phyloP scores from a whole-genome alignment of 1,140 invertebrate genomes.

The Saccostrea cuccullata region DNA sequence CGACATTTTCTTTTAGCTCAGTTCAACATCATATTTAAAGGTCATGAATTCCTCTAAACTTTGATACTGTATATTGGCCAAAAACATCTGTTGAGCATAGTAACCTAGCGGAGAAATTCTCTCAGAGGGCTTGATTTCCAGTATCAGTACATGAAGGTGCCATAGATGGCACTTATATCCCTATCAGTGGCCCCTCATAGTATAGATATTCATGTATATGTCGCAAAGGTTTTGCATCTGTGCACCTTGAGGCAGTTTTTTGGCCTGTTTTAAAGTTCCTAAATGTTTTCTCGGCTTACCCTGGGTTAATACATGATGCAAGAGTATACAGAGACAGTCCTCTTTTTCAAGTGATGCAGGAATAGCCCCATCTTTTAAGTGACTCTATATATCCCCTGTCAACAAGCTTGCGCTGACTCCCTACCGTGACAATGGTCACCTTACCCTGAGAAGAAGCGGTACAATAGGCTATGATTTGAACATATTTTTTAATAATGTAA shows the following conservation, averaged over 20 bases:
- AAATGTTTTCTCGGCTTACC: slow-evolving; percentile 41
- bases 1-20: background rate
- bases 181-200: slow-evolving; percentile 38
- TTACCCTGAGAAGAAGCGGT: slow-evolving; percentile 14
- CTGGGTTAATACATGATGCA: background rate
- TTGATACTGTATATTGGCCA: slow-evolving; percentile 19
- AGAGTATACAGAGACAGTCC: slow-evolving; percentile 26
- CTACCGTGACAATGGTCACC: slow-evolving; percentile 42
- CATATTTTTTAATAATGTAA: too few relatives aligned
- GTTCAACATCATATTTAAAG: background rate
- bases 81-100: background rate
- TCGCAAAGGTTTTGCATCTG: slow-evolving; percentile 47
- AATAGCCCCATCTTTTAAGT: slow-evolving; percentile 40
- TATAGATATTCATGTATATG: slow-evolving; percentile 51
- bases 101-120: background rate
- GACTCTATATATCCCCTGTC: slow-evolving; percentile 28
- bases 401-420: slow-evolving; percentile 39
- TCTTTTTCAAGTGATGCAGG: background rate
- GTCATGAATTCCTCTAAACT: background rate
- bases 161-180: slow-evolving; percentile 48
- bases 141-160: background rate
- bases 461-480: too few relatives aligned
- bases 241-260: slow-evolving; percentile 56
- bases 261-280: slow-evolving; percentile 48
- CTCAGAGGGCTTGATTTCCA: slow-evolving; percentile 35